A percentile compares a stretch with the other conserved stretches of the same genome.
phyloP scores from a whole-genome alignment of 2,797 vertebrate genomes.

The Alauda arvensis region DNA sequence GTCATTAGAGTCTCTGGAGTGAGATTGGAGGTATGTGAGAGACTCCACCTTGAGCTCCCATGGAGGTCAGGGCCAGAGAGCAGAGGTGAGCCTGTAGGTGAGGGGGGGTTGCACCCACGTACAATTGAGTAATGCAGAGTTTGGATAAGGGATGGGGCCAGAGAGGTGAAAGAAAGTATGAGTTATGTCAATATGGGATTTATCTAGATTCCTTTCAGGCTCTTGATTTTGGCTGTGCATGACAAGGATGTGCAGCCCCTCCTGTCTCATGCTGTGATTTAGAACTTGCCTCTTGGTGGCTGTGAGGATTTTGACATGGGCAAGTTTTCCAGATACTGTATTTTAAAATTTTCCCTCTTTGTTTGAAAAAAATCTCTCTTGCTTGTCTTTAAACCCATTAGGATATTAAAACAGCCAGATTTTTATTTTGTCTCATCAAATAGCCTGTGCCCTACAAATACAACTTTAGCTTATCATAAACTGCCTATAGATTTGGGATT shows the following conservation, averaged over 20 bases:
- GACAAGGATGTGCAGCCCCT: not conserved
- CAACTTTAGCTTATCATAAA: not conserved
- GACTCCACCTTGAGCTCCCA: slow-evolving; percentile 26
- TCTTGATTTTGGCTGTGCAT: slow-evolving; percentile 16
- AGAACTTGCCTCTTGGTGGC: not conserved
- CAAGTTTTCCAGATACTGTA: not conserved
- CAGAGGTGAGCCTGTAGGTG: slow-evolving; percentile 7
- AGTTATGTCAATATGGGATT: slow-evolving; percentile 1
- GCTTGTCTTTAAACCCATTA: not conserved
- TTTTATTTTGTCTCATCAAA: not conserved
- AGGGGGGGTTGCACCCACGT: not conserved
- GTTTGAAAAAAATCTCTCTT: not conserved
- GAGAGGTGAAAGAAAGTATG: slow-evolving; percentile 6
- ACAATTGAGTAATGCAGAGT: not conserved
- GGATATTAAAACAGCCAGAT: not conserved
- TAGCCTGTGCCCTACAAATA: not conserved
- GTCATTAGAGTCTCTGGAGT: slow-evolving; percentile 6
- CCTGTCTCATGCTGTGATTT: slow-evolving; percentile 24
- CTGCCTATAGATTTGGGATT: not conserved
- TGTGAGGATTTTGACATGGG: not conserved
- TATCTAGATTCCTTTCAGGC: not conserved
- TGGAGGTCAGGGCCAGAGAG: not conserved
- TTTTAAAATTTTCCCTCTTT: not conserved
- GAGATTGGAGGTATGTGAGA: not conserved
- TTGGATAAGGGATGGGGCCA: not conserved